A percentile compares a stretch with the other conserved stretches of the same genome.
Conservation (phyloP, 35 echinoderm and acorn worm species). For the Acanthaster planci region DNA sequence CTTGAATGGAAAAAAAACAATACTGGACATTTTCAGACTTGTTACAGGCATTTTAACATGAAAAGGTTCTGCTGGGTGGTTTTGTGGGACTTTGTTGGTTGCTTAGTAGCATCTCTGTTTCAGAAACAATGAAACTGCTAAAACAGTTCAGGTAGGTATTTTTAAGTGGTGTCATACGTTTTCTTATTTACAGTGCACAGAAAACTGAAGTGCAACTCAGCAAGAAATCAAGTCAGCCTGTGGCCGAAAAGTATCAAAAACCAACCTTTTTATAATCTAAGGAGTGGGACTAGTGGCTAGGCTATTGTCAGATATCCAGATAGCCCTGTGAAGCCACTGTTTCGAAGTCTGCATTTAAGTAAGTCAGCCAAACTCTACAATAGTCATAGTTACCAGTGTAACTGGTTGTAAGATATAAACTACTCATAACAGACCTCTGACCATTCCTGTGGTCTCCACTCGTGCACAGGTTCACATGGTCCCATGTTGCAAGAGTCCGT, state of each 20-base stretch:
- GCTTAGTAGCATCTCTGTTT: not conserved
- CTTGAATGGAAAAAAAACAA: not conserved
- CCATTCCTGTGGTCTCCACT: conserved; percentile 22
- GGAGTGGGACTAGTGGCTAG: too few species aligned
- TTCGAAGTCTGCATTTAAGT: too few species aligned
- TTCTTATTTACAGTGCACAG: not conserved
- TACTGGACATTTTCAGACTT: not conserved
- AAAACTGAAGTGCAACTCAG: not conserved
- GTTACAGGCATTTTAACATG: not conserved
- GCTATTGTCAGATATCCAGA: too few species aligned
- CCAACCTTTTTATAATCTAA: too few species aligned
- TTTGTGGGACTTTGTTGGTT: too few species aligned
- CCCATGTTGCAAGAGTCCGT: not conserved
- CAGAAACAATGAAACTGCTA: not conserved
- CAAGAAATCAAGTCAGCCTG: not conserved
- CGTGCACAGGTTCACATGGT: not conserved
- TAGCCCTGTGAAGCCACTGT: too few species aligned
- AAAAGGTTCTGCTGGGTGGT: not conserved
- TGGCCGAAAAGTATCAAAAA: too few species aligned
- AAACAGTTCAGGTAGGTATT: not conserved
- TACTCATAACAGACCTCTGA: not conserved
- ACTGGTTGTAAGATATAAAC: not conserved
- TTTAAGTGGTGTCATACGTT: too few species aligned
- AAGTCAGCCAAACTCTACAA: too few species aligned
- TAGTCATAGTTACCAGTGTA: too few species aligned